These are phyloP conservation scores for Holacanthella duospinosa DNA, from an alignment of 2,888 invertebrate genomes.

Conservation along the genomic window DNA sequence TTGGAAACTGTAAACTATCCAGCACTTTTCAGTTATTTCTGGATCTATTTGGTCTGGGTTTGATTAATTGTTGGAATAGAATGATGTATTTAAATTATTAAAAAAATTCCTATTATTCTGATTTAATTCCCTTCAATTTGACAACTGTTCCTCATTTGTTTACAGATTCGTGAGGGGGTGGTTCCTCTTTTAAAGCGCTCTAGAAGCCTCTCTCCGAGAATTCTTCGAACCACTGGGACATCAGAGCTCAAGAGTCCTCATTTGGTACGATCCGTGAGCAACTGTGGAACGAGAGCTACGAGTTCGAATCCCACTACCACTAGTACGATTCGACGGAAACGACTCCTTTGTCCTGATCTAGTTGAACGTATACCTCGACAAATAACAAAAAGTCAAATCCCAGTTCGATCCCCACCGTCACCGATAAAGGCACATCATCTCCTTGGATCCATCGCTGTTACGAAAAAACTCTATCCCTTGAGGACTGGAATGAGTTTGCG, in stretches of 20 bases:
- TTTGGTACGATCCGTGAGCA: constrained; percentile 8
- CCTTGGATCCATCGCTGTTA: too few species aligned
- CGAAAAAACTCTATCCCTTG: too few species aligned
- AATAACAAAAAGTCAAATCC: neutral
- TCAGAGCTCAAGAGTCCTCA: constrained; percentile 5
- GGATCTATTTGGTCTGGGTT: too few species aligned
- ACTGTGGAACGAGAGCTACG: neutral
- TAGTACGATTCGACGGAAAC: neutral
- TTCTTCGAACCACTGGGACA: constrained; percentile 23
- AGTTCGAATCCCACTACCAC: neutral
- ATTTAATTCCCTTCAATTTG: too few species aligned
- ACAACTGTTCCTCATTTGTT: too few species aligned
- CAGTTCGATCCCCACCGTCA: neutral
- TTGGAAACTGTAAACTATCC: too few species aligned
- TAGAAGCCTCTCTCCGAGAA: constrained; percentile 32
- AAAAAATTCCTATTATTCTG: too few species aligned
- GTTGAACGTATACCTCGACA: neutral
- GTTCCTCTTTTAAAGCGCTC: constrained; percentile 17
- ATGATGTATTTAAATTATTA: too few species aligned
- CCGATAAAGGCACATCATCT: too few species aligned
- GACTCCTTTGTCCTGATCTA: neutral
- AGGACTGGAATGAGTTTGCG: too few species aligned
- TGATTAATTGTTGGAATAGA: too few species aligned
- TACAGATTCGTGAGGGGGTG: neutral
- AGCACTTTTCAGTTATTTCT: too few species aligned